phyloP scores from a whole-genome alignment of 2,888 invertebrate genomes.

The Sycophila texana region DNA sequence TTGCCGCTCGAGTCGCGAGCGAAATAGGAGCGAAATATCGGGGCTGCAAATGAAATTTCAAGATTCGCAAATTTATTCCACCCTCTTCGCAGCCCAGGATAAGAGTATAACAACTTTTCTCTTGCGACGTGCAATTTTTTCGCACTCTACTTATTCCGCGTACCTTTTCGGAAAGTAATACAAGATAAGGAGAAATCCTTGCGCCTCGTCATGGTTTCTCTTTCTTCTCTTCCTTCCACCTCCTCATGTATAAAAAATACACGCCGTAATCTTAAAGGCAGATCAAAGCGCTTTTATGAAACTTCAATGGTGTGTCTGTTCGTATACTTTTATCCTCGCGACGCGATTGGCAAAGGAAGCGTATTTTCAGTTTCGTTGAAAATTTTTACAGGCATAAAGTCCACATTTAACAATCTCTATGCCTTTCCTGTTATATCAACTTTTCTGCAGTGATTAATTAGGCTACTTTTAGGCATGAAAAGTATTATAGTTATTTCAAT shows the following conservation, averaged over 20 bases:
- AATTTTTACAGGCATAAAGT: too few relatives aligned
- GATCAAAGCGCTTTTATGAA: constrained; percentile 17
- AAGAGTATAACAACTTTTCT: constrained; percentile 31
- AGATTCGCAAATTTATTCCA: constrained; percentile 32
- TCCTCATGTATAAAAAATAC: constrained; percentile 42
- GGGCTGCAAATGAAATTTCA: constrained; percentile 42
- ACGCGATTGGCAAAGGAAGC: not conserved
- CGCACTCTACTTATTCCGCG: constrained; percentile 30
- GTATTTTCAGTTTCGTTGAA: not conserved
- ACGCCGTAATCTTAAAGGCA: constrained; percentile 21
- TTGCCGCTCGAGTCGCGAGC: not conserved
- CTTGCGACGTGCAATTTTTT: constrained; percentile 20
- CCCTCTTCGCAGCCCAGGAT: not conserved
- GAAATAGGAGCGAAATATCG: constrained; percentile 23
- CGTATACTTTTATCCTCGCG: not conserved
- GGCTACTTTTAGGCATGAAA: too few relatives aligned
- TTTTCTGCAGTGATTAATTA: too few relatives aligned
- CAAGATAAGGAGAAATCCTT: constrained; percentile 37
- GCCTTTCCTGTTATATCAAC: too few relatives aligned
- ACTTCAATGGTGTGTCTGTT: not conserved
- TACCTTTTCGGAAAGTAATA: constrained; percentile 33
- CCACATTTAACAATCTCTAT: too few relatives aligned
- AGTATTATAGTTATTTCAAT: too few relatives aligned
- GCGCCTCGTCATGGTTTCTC: not conserved
- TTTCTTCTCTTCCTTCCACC: constrained; percentile 23